These are phyloP conservation scores for Popillia japonica DNA, from an alignment of 1,140 invertebrate species.

Conservation along the genomic window DNA sequence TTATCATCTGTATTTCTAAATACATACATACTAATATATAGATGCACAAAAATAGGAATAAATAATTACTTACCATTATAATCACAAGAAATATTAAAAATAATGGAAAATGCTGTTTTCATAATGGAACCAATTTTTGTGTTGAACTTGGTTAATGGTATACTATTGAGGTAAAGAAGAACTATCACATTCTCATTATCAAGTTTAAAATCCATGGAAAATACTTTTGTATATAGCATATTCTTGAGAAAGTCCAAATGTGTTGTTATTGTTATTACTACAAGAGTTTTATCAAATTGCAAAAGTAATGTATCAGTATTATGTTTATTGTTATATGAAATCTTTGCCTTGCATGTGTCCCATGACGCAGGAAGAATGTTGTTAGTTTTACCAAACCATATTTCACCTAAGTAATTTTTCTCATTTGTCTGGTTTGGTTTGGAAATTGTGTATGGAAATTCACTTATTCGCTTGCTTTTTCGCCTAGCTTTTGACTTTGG, in stretches of 20 bases:
- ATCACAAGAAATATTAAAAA: slow-evolving; percentile 43
- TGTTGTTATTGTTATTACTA: slow-evolving; percentile 41
- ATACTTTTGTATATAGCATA: slow-evolving; percentile 44
- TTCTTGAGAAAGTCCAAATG: slow-evolving; percentile 45
- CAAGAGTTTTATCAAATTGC: slow-evolving; percentile 42
- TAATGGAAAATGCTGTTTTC: slow-evolving; percentile 47
- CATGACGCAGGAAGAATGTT: slow-evolving; percentile 46
- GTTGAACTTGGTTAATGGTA: slow-evolving; percentile 51
- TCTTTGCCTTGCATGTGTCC: slow-evolving; percentile 42
- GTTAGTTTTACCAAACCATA: slow-evolving; percentile 44
- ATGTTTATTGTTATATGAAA: slow-evolving; percentile 24
- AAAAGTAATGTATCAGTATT: slow-evolving; percentile 41
- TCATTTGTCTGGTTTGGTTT: neutral
- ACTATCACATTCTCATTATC: slow-evolving; percentile 40
- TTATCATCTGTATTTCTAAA: slow-evolving; percentile 37
- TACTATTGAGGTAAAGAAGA: slow-evolving; percentile 46
- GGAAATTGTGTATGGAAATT: neutral
- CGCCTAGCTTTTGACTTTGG: neutral
- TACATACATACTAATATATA: neutral
- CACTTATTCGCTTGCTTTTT: neutral
- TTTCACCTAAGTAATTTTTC: slow-evolving; percentile 42
- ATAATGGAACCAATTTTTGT: slow-evolving; percentile 48
- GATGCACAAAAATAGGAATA: neutral
- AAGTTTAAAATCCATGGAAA: slow-evolving; percentile 40
- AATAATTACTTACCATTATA: slow-evolving; percentile 37